A percentile compares a stretch with the other conserved stretches of the same genome.
Evolutionary conservation across 2,888 invertebrate genomes (phyloP).

Genomic region (Nudaria mundana): DNA sequence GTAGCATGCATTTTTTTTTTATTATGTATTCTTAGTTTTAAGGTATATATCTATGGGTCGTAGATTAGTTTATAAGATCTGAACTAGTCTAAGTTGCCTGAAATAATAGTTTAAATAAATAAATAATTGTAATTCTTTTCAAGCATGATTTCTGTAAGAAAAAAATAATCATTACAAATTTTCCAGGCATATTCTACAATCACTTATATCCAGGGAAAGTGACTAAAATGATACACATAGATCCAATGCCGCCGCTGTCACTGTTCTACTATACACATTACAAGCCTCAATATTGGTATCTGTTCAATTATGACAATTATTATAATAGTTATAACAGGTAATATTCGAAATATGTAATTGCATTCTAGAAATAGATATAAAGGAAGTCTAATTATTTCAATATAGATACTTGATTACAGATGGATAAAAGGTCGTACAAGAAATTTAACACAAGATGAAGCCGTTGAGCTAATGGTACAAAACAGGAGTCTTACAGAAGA

Average conservation of each 20-base stretch:
- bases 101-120: no score
- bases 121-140: no score
- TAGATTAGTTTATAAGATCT: no score
- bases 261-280: conserved; percentile 38
- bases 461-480: conserved; percentile 59
- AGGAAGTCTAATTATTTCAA: not conserved
- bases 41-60: no score
- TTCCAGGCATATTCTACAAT: conserved; percentile 52
- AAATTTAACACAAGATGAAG: conserved; percentile 47
- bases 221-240: conserved; percentile 62
- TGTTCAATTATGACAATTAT: conserved; percentile 38
- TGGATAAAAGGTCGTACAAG: conserved; percentile 34
- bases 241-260: conserved; percentile 37
- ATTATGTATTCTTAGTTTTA: no score
- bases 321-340: conserved; percentile 53
- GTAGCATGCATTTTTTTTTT: no score
- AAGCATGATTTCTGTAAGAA: not conserved
- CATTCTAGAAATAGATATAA: not conserved
- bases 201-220: conserved; percentile 72
- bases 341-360: not conserved
- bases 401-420: conserved; percentile 24
- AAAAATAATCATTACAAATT: no score
- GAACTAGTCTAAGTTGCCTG: no score
- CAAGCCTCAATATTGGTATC: conserved; percentile 32
- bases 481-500: conserved; percentile 62